Evolutionary conservation across 2,797 vertebrate genomes (phyloP).

Genomic region (Denticeps clupeoides): DNA sequence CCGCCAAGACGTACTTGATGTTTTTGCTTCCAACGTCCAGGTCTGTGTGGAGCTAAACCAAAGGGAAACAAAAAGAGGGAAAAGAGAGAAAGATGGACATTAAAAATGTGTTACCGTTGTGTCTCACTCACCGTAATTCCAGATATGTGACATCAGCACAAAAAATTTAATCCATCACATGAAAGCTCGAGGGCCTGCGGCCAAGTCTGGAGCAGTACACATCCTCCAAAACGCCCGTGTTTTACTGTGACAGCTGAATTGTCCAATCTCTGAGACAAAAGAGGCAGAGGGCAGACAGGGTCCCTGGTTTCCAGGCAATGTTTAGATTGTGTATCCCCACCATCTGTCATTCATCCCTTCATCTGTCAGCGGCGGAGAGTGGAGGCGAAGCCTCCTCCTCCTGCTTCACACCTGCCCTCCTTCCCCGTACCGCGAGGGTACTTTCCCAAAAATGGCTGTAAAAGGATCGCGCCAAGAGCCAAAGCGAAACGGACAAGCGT

Average conservation of each 20-base stretch:
- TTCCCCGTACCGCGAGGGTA: too few relatives aligned
- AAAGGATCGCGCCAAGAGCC: not conserved
- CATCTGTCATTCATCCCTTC: slow-evolving; percentile 23
- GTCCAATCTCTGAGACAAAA: slow-evolving; percentile 17
- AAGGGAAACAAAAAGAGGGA: slow-evolving; percentile 18
- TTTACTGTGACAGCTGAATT: slow-evolving; percentile 27
- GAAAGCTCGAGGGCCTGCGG: slow-evolving; percentile 7
- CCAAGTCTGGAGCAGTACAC: slow-evolving; percentile 4
- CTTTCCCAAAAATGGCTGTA: not conserved
- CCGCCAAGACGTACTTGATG: slow-evolving; percentile 91
- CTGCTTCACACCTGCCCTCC: not conserved
- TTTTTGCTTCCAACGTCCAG: slow-evolving; percentile 79
- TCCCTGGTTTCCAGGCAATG: slow-evolving; percentile 16
- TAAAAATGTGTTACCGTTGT: not conserved
- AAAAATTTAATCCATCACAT: slow-evolving; percentile 18
- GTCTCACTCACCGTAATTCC: not conserved
- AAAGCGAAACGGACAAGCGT: not conserved
- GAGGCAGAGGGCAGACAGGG: slow-evolving; percentile 21
- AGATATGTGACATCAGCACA: slow-evolving; percentile 13
- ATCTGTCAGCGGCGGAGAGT: slow-evolving; percentile 17
- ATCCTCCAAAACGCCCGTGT: slow-evolving; percentile 6
- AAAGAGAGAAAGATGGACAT: slow-evolving; percentile 19
- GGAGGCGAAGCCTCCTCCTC: slow-evolving; percentile 14
- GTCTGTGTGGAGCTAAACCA: slow-evolving; percentile 83
- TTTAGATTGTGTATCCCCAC: slow-evolving; percentile 23